A percentile compares a stretch with the other conserved stretches of the same genome.
Conservation (phyloP, 1,140 invertebrate genomes). For the Chrysomallon squamiferum region DNA sequence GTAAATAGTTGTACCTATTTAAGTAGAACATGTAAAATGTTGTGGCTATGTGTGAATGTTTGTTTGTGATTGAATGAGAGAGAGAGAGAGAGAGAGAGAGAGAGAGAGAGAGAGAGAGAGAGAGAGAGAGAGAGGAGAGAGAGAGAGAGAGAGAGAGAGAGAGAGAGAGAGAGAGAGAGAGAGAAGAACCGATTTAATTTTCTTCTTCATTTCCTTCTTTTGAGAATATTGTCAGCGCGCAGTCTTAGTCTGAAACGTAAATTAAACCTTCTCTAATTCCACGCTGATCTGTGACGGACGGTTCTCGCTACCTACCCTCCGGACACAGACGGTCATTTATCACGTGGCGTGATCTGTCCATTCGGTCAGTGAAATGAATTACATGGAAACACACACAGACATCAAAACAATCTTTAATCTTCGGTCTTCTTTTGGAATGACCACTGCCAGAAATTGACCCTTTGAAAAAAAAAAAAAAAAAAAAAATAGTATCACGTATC, state of each 20-base stretch:
- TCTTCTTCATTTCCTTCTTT: not conserved
- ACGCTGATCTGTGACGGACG: not conserved
- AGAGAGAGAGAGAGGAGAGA: not conserved
- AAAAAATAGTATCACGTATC: too few species aligned
- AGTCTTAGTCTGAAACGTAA: too few species aligned
- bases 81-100: conserved; percentile 1
- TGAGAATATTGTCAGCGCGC: too few species aligned
- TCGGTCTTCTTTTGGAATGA: too few species aligned
- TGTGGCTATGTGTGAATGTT: not conserved
- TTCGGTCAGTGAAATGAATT: too few species aligned
- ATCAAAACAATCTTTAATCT: too few species aligned
- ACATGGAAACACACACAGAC: too few species aligned
- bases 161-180: conserved; percentile 6
- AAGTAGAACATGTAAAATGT: too few species aligned
- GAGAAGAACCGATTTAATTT: not conserved
- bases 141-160: conserved; percentile 2
- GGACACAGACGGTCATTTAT: not conserved
- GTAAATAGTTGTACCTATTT: too few species aligned
- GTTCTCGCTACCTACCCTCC: not conserved
- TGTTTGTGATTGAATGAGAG: not conserved
- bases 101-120: not conserved
- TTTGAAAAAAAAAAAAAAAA: too few species aligned
- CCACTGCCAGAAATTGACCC: too few species aligned
- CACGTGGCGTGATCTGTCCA: too few species aligned
- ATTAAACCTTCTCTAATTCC: not conserved